Conservation (phyloP, 2,797 vertebrate genomes). For the Neosilurus hyrtlii region DNA sequence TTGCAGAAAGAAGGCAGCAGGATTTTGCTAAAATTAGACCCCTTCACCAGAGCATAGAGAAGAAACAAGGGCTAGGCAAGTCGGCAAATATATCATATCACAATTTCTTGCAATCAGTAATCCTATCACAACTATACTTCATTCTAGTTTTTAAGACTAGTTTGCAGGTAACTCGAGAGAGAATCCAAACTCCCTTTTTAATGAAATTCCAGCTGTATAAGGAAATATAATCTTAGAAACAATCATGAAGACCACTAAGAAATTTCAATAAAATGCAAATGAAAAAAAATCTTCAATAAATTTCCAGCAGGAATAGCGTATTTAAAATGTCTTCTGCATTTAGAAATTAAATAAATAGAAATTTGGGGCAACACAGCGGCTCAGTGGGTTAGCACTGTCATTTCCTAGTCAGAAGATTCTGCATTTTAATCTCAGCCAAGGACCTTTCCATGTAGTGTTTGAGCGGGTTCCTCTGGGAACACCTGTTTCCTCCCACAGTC, state of each 20-base stretch:
- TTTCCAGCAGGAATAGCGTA: neutral
- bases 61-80: neutral
- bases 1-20: neutral
- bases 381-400: too few species aligned
- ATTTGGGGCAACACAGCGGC: too few species aligned
- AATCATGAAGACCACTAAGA: neutral
- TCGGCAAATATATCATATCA: neutral
- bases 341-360: neutral
- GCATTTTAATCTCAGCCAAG: too few species aligned
- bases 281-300: neutral
- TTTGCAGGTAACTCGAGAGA: neutral
- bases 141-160: neutral
- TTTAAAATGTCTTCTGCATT: neutral
- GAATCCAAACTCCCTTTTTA: neutral
- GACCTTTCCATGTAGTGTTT: too few species aligned
- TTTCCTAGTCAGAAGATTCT: too few species aligned
- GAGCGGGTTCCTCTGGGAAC: too few species aligned
- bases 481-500: too few species aligned
- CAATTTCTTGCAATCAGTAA: neutral
- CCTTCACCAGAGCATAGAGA: neutral
- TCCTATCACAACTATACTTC: neutral
- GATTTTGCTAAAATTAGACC: slow-evolving; percentile 11
- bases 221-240: neutral
- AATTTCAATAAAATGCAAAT: neutral
- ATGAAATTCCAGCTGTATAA: neutral